Evolutionary conservation across 2,113 vertebrate genomes (phyloP).

Genomic region (Dicerorhinus sumatrensis): DNA sequence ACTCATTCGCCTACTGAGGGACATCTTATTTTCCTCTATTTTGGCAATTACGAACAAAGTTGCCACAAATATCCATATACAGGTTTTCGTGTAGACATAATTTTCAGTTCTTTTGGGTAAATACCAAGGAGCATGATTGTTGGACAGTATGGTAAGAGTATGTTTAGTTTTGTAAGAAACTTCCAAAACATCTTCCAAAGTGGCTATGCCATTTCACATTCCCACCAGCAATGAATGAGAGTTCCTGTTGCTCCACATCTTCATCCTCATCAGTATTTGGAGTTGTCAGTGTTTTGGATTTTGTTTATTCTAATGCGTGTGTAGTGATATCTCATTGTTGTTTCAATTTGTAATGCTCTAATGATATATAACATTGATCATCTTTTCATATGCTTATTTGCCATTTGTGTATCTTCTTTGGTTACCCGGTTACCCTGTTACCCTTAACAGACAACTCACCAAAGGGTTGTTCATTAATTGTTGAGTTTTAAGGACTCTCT

Average conservation of each 20-base stretch:
- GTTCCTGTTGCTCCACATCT: background rate
- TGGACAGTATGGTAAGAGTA: background rate
- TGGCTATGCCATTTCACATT: background rate
- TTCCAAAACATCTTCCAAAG: background rate
- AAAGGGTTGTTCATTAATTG: background rate
- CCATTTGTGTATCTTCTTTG: background rate
- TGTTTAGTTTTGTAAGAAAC: background rate
- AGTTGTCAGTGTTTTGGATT: background rate
- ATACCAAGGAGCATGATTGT: background rate
- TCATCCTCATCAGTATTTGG: background rate
- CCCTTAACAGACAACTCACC: too few species aligned
- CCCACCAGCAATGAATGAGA: background rate
- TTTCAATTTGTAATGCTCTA: background rate
- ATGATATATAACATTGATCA: background rate
- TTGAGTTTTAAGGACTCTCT: background rate
- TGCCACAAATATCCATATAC: background rate
- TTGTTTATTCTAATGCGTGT: background rate
- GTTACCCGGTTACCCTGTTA: too few species aligned
- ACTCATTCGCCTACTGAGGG: background rate
- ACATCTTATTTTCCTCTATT: background rate
- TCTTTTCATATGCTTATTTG: background rate
- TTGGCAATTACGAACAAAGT: background rate
- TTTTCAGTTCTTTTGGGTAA: background rate
- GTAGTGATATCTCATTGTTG: background rate
- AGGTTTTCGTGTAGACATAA: background rate